phyloP scores from a whole-genome alignment of 2,797 vertebrate genomes.

The Chaetophractus vellerosus region DNA sequence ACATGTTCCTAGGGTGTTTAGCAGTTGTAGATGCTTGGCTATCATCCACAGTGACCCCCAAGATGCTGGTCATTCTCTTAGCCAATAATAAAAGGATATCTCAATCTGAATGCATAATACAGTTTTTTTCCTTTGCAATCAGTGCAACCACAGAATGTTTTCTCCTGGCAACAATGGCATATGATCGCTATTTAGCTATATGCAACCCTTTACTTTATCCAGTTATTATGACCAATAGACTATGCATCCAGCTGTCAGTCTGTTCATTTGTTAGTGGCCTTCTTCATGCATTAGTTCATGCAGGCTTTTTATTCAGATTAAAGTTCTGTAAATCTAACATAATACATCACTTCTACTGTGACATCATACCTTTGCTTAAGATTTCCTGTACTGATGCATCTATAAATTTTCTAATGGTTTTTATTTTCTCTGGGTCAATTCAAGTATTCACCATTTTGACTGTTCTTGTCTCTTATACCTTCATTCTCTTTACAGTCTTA shows the following conservation, averaged over 20 bases:
- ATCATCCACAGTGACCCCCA: too few relatives aligned
- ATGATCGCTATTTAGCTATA: too few relatives aligned
- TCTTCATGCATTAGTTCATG: constrained; percentile 44
- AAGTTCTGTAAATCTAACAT: not conserved
- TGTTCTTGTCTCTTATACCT: constrained; percentile 67
- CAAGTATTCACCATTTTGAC: constrained; percentile 60
- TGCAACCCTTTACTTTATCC: not conserved
- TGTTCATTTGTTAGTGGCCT: not conserved
- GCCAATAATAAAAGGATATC: too few relatives aligned
- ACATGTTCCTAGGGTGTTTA: too few relatives aligned
- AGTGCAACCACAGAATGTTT: too few relatives aligned
- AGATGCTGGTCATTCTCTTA: too few relatives aligned
- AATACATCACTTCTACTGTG: constrained; percentile 57
- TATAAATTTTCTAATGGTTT: constrained; percentile 75
- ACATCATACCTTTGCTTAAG: constrained; percentile 60
- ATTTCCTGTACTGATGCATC: constrained; percentile 69
- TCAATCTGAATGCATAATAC: too few relatives aligned
- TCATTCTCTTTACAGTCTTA: too few relatives aligned
- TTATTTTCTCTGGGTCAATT: constrained; percentile 72
- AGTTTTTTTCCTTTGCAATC: too few relatives aligned
- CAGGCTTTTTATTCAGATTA: constrained; percentile 45
- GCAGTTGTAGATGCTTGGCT: too few relatives aligned
- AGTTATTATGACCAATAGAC: constrained; percentile 67
- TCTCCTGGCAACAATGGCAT: too few relatives aligned
- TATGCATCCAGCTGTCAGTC: too few relatives aligned